Conservation (phyloP, 2,888 invertebrate species). For the Acanthoscelides obtectus region DNA sequence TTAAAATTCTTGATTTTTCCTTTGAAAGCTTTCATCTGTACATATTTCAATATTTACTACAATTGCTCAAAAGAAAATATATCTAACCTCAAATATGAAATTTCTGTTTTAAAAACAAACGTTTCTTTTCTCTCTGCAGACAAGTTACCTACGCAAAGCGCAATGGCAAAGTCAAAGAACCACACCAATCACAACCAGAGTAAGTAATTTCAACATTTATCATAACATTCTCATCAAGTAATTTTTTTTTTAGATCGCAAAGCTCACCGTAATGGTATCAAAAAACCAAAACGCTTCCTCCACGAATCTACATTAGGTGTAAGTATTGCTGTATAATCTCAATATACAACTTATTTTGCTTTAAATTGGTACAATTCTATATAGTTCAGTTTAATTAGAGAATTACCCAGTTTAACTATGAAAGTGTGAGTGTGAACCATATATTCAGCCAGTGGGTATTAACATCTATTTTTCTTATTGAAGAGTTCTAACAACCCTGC, state of each 20-base stretch:
- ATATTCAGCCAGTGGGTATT: no score
- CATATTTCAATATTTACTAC: background rate
- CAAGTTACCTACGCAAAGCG: no score
- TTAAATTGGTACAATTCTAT: no score
- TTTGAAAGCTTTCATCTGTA: background rate
- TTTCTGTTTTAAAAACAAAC: background rate
- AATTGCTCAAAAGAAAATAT: background rate
- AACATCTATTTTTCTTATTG: no score
- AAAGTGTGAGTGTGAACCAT: no score
- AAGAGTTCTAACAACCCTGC: no score
- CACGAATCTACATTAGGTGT: conserved; percentile 95
- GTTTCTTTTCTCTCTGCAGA: background rate
- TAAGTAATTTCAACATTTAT: conserved; percentile 51
- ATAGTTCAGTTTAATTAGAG: no score
- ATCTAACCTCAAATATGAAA: background rate
- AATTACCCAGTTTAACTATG: no score
- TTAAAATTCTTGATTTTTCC: background rate
- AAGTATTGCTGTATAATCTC: no score
- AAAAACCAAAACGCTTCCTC: conserved; percentile 81
- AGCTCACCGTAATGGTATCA: conserved; percentile 97
- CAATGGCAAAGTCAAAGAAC: conserved; percentile 99
- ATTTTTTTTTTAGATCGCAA: conserved; percentile 71
- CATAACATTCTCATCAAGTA: background rate
- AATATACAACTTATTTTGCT: no score
- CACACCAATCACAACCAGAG: conserved; percentile 99